phyloP scores from a whole-genome alignment of 1,140 invertebrate genomes.

The Lycorma delicatula region DNA sequence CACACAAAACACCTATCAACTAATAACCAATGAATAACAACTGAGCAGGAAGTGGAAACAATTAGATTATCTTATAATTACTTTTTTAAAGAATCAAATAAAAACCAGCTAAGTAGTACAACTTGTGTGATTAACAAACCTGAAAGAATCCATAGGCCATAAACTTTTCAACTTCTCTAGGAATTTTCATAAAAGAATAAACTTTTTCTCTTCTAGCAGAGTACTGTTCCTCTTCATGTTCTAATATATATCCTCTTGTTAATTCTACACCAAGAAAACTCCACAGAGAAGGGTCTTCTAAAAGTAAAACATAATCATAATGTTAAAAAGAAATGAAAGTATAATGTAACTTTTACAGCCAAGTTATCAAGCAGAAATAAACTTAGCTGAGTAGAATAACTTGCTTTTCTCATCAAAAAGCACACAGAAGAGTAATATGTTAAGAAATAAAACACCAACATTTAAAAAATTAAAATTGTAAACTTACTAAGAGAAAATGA shows the following conservation, averaged over 20 bases:
- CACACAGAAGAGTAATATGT: neutral
- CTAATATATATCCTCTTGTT: conserved; percentile 80
- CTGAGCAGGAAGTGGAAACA: neutral
- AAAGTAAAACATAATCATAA: conserved; percentile 2
- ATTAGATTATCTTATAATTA: too few relatives aligned
- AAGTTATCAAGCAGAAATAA: neutral
- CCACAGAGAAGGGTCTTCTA: conserved; percentile 44
- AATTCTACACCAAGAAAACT: conserved; percentile 80
- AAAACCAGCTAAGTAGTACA: neutral
- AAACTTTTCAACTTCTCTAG: conserved; percentile 85
- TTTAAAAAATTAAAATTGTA: neutral
- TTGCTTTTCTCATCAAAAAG: neutral
- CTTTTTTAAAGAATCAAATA: too few relatives aligned
- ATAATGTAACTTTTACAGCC: neutral
- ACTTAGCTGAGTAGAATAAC: neutral
- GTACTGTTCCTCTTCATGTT: conserved; percentile 91
- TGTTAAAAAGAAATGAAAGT: neutral
- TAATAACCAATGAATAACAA: too few relatives aligned
- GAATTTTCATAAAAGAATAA: conserved; percentile 95
- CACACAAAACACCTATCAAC: neutral
- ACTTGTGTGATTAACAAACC: conserved; percentile 29
- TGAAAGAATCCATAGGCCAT: conserved; percentile 94
- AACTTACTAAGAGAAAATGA: too few relatives aligned
- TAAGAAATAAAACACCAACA: neutral
- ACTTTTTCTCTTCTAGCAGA: conserved; percentile 89